Base-by-base conservation (phyloP, 2,888 invertebrate genomes). In the Graphium colonna region DNA sequence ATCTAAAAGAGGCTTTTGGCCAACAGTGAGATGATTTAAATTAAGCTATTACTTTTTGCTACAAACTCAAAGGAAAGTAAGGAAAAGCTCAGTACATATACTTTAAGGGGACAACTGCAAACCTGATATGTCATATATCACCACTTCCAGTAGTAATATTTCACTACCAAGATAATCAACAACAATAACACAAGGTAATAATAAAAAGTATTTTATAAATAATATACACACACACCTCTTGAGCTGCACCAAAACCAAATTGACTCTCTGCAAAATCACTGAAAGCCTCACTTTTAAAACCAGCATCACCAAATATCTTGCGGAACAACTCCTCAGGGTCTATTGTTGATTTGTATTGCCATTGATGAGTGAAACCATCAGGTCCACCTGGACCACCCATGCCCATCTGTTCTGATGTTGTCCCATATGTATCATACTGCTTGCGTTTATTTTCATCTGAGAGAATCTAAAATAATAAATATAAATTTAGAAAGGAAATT, bases 251-350 rank as follows among this genome's bases (percentile, higher is more conserved):
- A 91, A 95, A 97, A 0, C 98, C 98, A 91, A 94, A 97, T 64
- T 92, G 92, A 2, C 95, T 95, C 64, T 97, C 97, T 4, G 96
- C 94, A 91, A 95, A 98, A 71, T 98, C 97, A 59, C 94, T 94
- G 71, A 94, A 95, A 21, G 91, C 86, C 26, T 82, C 80, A 61
- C 90, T 90, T 50, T 93, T 92, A 70, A 95, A 95, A 28, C 94
- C 94, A 21, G 93, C 93, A 64, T 95, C 94, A n/a, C 96, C 96
- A 79, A 99, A 99, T 69, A 99, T 98, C 83, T 96, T 97, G 50
- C 98, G 92, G 84, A 99, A 99, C 36, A 99, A 80, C 79, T 99
- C 98, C 73, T 99, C 98, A 0, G 99, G 98, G 80, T 99, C 97
- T 63, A 98, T 94, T 7, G 93, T 93, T 0, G 96, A 95, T 60